phyloP scores from a whole-genome alignment of 2,113 vertebrate genomes.

The Pachypanchax playfairii region DNA sequence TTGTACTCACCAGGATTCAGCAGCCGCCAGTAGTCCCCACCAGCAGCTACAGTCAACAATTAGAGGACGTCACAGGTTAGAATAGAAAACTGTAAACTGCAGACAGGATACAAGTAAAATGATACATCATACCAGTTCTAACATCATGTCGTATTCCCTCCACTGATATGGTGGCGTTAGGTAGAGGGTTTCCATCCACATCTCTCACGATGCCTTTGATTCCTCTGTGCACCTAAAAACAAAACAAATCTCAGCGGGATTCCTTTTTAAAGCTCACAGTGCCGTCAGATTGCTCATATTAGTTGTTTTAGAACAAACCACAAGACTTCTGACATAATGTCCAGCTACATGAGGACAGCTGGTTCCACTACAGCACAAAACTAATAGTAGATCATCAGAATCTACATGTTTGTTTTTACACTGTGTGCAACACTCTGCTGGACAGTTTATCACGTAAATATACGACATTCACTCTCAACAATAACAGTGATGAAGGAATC shows the following conservation, averaged over 20 bases:
- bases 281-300: too few relatives aligned
- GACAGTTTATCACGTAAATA: too few relatives aligned
- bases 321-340: too few relatives aligned
- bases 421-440: too few relatives aligned
- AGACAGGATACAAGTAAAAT: not conserved
- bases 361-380: too few relatives aligned
- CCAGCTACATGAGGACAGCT: too few relatives aligned
- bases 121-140: slow-evolving; percentile 82
- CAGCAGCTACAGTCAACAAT: slow-evolving; percentile 68
- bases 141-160: slow-evolving; percentile 91
- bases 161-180: slow-evolving; percentile 89
- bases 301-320: too few relatives aligned
- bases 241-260: not conserved
- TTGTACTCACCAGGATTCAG: slow-evolving; percentile 95
- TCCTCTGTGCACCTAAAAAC: slow-evolving; percentile 87
- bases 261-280: too few relatives aligned
- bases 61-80: not conserved
- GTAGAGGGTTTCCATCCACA: slow-evolving; percentile 86
- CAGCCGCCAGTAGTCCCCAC: slow-evolving; percentile 94
- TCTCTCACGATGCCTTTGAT: slow-evolving; percentile 92
- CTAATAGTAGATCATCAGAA: too few relatives aligned
- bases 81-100: not conserved
- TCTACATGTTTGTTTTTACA: too few relatives aligned
- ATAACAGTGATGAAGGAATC: too few relatives aligned
- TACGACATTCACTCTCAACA: too few relatives aligned